phyloP scores from a whole-genome alignment of 2,113 vertebrate genomes.

The Pelobates fuscus region DNA sequence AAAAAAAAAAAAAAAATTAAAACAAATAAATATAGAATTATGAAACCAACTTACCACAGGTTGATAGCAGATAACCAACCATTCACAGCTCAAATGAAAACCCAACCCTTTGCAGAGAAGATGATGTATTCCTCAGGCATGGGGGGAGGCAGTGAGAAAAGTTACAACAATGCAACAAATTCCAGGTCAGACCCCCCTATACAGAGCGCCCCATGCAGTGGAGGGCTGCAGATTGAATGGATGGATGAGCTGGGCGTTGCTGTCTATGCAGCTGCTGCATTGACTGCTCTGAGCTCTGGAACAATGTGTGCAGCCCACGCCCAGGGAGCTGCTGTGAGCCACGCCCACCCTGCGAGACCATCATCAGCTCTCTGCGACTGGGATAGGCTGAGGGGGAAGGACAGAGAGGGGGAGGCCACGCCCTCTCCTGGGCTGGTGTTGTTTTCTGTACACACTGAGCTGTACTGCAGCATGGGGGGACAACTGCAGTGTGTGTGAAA shows the following conservation, averaged over 20 bases:
- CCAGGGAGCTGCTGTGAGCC: constrained; percentile 28
- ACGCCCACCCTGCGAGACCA: constrained; percentile 24
- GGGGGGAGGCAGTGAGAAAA: background rate
- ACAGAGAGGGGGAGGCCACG: background rate
- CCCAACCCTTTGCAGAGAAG: constrained; percentile 13
- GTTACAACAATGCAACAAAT: constrained; percentile 14
- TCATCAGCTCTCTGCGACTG: constrained; percentile 3
- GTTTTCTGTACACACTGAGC: background rate
- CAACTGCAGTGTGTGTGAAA: constrained; percentile 1
- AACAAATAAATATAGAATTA: too few species aligned
- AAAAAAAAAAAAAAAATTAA: too few species aligned
- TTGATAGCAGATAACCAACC: constrained; percentile 9
- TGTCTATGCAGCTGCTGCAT: constrained; percentile 29
- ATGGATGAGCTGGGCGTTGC: constrained; percentile 34
- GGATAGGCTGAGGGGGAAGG: constrained; percentile 22
- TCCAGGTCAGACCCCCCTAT: background rate
- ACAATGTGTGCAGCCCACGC: constrained; percentile 49
- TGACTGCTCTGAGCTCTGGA: constrained; percentile 33
- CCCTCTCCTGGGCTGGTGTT: background rate
- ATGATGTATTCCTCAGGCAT: background rate
- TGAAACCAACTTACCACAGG: constrained; percentile 16
- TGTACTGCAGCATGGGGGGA: constrained; percentile 26
- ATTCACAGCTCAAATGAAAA: constrained; percentile 12
- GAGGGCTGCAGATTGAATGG: constrained; percentile 36
- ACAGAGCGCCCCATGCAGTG: background rate